Conservation (phyloP, 2,888 invertebrate genomes). For the Mythimna albipuncta region DNA sequence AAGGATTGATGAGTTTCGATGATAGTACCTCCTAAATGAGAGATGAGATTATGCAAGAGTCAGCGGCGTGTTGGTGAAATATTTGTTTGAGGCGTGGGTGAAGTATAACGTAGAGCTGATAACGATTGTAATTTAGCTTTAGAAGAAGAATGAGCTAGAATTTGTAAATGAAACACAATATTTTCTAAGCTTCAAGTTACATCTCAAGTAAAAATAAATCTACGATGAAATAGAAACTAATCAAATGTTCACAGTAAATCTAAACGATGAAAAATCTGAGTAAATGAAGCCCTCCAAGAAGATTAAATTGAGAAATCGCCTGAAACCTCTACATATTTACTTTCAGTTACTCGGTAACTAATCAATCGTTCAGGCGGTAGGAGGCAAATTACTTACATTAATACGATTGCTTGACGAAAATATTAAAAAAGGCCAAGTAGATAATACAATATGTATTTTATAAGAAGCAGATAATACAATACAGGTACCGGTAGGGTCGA, state of each 20-base stretch:
- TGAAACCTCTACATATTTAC: conserved; percentile 7
- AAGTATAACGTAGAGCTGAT: conserved; percentile 1
- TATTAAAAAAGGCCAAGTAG: not conserved
- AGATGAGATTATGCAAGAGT: conserved; percentile 47
- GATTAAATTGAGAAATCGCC: not conserved
- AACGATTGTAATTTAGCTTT: conserved; percentile 16
- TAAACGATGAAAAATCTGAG: conserved; percentile 8
- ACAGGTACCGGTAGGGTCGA: no score
- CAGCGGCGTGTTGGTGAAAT: conserved; percentile 27
- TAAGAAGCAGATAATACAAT: not conserved
- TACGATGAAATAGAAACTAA: conserved; percentile 4
- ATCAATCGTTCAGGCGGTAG: not conserved
- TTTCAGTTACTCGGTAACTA: not conserved
- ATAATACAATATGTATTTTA: not conserved
- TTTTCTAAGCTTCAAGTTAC: not conserved
- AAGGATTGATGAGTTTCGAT: conserved; percentile 61
- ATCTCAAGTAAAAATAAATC: conserved; percentile 3
- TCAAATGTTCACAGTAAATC: not conserved
- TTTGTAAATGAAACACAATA: conserved; percentile 11
- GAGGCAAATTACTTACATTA: not conserved
- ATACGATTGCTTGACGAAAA: not conserved
- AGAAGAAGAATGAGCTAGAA: conserved; percentile 2
- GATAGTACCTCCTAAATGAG: conserved; percentile 50
- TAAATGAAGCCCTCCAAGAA: not conserved
- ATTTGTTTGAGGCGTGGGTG: conserved; percentile 33